phyloP scores from a whole-genome alignment of 2,888 invertebrate species.

The Buathra laborator region DNA sequence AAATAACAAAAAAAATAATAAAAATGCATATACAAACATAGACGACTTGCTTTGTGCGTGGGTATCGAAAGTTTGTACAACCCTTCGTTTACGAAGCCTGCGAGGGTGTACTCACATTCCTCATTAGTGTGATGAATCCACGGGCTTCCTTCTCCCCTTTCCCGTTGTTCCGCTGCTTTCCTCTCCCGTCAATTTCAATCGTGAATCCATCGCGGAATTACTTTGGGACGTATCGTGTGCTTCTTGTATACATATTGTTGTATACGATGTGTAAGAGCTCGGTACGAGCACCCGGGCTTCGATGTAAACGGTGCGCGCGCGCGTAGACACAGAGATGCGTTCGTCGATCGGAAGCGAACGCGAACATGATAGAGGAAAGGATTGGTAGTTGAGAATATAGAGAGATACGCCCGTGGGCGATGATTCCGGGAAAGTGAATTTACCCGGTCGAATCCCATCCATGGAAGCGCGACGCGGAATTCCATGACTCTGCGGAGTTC shows the following conservation, averaged over 20 bases:
- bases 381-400: constrained; percentile 15
- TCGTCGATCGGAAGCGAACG: constrained; percentile 35
- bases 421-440: constrained; percentile 63
- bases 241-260: not conserved
- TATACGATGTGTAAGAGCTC: not conserved
- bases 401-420: constrained; percentile 37
- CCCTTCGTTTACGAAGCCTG: not conserved
- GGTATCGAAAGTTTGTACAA: not conserved
- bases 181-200: constrained; percentile 39
- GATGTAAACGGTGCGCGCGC: constrained; percentile 26
- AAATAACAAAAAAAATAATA: not conserved
- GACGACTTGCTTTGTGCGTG: not conserved
- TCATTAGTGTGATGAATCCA: constrained; percentile 44
- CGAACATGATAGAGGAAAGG: constrained; percentile 32
- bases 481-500: not conserved
- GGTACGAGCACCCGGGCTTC: not conserved
- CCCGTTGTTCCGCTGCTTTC: not conserved
- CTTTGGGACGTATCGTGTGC: constrained; percentile 29
- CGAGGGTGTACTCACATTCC: not conserved
- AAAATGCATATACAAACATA: not conserved
- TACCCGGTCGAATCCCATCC: constrained; percentile 36
- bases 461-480: constrained; percentile 2
- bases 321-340: not conserved
- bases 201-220: constrained; percentile 49
- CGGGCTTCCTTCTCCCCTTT: not conserved